Percentiles rank a stretch among this genome's conserved stretches.
Evolutionary conservation across 1,140 invertebrate species (phyloP).

Genomic region (Bombus breviceps): DNA sequence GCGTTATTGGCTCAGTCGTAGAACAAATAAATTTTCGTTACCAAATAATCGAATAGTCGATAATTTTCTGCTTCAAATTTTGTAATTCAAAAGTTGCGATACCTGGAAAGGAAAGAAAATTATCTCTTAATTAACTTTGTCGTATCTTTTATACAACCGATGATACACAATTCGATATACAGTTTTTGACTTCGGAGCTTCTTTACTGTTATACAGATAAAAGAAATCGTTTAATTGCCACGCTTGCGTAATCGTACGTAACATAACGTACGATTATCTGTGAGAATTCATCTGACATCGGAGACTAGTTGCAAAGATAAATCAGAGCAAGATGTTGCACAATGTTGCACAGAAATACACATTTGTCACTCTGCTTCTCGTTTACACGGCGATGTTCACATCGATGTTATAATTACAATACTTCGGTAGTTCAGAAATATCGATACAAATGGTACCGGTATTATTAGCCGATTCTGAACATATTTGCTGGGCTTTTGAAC

Average conservation of each 20-base stretch:
- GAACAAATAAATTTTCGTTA: no score
- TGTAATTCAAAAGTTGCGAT: background rate
- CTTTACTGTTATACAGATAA: background rate
- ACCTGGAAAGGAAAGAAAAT: accelerated
- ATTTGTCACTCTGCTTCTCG: constrained; percentile 7
- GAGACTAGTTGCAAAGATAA: constrained; percentile 24
- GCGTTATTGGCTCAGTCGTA: background rate
- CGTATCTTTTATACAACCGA: no score
- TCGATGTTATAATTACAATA: background rate
- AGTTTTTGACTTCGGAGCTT: no score
- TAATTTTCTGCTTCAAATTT: background rate
- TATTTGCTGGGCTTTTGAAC: background rate
- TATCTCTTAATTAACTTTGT: no score
- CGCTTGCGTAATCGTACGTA: background rate
- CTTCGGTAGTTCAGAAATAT: background rate
- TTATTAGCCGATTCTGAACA: background rate
- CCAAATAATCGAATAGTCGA: background rate
- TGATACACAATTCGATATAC: no score
- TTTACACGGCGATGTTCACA: background rate
- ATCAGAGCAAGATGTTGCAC: background rate
- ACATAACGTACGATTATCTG: background rate
- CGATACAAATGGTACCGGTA: background rate
- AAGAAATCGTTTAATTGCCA: background rate
- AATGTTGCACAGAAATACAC: constrained; percentile 12
- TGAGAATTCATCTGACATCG: background rate